These are phyloP conservation scores for Gymnoscopelus microlampas DNA, from an alignment of 2,797 vertebrate genomes.

Conservation along the genomic window DNA sequence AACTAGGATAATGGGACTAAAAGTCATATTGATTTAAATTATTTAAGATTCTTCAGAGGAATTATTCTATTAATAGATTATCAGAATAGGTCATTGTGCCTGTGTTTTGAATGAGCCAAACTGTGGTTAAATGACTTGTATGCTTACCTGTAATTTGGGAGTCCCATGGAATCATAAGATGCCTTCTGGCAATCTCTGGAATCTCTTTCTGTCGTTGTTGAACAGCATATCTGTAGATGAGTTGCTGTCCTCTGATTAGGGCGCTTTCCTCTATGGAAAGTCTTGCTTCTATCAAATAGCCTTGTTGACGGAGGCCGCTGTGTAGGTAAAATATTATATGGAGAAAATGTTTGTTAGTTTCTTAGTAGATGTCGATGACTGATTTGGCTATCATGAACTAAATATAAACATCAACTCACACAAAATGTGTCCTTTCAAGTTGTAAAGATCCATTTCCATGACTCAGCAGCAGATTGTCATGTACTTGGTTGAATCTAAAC, in stretches of 20 bases:
- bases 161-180: accelerated
- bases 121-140: neutral
- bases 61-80: too few relatives aligned
- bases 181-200: neutral
- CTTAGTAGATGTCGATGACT: neutral
- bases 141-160: conserved; percentile 50
- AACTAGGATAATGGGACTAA: too few relatives aligned
- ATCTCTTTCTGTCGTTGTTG: neutral
- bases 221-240: conserved; percentile 47
- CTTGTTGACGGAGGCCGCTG: conserved; percentile 38
- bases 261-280: neutral
- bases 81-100: too few relatives aligned
- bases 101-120: too few relatives aligned
- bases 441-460: accelerated
- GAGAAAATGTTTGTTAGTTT: neutral
- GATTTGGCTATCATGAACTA: neutral
- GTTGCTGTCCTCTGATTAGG: accelerated
- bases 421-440: conserved; percentile 45
- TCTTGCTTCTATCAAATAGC: conserved; percentile 66
- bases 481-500: conserved; percentile 55
- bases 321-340: conserved; percentile 25
- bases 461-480: conserved; percentile 23
- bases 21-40: too few relatives aligned
- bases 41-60: too few relatives aligned
- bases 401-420: conserved; percentile 48